Evolutionary conservation across 2,113 vertebrate species (phyloP).

Genomic region (Pelecanoides urinatrix): DNA sequence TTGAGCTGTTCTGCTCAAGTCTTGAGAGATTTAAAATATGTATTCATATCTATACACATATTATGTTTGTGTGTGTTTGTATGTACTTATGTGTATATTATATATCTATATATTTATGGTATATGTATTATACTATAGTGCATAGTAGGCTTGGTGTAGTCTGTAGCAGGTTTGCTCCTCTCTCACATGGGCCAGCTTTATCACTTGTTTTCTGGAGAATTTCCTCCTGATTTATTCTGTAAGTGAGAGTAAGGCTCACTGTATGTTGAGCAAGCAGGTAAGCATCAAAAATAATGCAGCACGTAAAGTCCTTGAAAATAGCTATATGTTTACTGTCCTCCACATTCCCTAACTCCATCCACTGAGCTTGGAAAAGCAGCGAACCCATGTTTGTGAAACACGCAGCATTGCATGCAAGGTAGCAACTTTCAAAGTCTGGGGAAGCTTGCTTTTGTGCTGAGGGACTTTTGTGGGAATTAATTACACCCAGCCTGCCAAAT

Average conservation of each 20-base stretch:
- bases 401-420: neutral
- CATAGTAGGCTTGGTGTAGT: neutral
- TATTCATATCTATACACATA: neutral
- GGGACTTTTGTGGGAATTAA: neutral
- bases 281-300: neutral
- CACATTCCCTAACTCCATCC: accelerated
- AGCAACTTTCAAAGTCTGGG: neutral
- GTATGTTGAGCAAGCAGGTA: neutral
- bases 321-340: neutral
- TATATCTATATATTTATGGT: neutral
- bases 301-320: neutral
- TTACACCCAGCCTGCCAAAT: neutral
- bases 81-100: neutral
- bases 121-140: neutral
- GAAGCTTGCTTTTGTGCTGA: neutral
- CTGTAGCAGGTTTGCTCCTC: neutral
- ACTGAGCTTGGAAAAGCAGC: neutral
- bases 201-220: neutral
- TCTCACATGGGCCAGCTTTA: neutral
- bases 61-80: neutral
- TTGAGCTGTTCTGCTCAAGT: neutral
- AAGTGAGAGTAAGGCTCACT: neutral
- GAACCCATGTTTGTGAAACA: neutral
- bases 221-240: neutral
- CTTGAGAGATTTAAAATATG: neutral